Conservation (phyloP, 1,140 invertebrate genomes). For the Drosophila lacteicornis region DNA sequence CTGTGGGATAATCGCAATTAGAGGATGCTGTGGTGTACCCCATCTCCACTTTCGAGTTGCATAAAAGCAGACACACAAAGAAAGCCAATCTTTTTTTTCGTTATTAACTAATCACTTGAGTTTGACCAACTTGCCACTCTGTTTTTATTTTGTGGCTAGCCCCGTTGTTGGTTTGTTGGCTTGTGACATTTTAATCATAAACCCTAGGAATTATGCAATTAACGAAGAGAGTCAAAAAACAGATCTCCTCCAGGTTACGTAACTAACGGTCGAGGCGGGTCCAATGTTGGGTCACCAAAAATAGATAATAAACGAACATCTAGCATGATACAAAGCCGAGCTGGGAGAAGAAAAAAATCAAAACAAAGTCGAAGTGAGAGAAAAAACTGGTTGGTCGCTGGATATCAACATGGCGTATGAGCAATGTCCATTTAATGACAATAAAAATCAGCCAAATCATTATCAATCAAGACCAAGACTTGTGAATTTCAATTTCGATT, state of each 20-base stretch:
- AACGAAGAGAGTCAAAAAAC: conserved; percentile 42
- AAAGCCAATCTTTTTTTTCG: conserved; percentile 31
- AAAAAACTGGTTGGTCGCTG: conserved; percentile 19
- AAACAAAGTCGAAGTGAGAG: conserved; percentile 27
- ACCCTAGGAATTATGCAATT: conserved; percentile 71
- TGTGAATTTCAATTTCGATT: conserved; percentile 3
- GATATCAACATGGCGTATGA: conserved; percentile 44
- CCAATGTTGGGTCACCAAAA: conserved; percentile 60
- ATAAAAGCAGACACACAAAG: conserved; percentile 42
- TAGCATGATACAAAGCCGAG: conserved; percentile 64
- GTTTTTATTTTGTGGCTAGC: conserved; percentile 37
- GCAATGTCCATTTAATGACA: conserved; percentile 13
- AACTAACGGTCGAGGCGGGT: conserved; percentile 52
- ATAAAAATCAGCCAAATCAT: conserved; percentile 7
- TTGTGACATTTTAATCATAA: conserved; percentile 77
- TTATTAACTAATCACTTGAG: conserved; percentile 65
- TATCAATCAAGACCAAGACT: conserved; percentile 19
- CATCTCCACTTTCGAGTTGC: conserved; percentile 31
- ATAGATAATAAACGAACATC: conserved; percentile 70
- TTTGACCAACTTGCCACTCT: conserved; percentile 45
- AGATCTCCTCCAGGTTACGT: conserved; percentile 60
- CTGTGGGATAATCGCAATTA: conserved; percentile 43
- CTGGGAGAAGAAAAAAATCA: conserved; percentile 32
- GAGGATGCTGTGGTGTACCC: conserved; percentile 24
- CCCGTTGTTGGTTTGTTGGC: conserved; percentile 55